These are phyloP conservation scores for Zosterops pallidus DNA, from an alignment of 2,113 vertebrate species.

Conservation along the genomic window DNA sequence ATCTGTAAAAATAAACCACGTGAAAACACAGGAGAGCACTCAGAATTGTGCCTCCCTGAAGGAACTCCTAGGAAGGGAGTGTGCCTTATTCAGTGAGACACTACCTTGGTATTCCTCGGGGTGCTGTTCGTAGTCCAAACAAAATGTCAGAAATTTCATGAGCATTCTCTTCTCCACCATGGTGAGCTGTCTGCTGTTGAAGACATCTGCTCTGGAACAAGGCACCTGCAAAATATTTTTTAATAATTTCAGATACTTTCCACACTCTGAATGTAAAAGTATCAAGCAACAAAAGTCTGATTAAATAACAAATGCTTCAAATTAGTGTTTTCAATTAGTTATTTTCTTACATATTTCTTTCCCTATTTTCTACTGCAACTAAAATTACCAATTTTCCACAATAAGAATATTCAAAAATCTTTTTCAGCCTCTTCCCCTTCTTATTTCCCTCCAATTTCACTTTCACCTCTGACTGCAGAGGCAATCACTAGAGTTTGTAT, in stretches of 20 bases:
- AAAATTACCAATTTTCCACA: not conserved
- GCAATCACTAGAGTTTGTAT: not conserved
- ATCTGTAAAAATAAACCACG: not conserved
- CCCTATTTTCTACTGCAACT: not conserved
- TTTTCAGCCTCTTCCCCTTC: not conserved
- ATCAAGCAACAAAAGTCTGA: not conserved
- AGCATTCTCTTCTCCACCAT: slow-evolving; percentile 95
- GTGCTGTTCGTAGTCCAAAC: slow-evolving; percentile 88
- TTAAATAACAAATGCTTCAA: not conserved
- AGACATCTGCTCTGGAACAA: slow-evolving; percentile 93
- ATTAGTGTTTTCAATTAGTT: not conserved
- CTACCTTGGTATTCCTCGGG: slow-evolving; percentile 87
- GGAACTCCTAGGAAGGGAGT: not conserved
- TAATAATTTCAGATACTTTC: not conserved
- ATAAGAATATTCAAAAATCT: not conserved
- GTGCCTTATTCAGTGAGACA: not conserved
- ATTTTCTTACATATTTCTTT: not conserved
- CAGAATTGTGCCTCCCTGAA: not conserved
- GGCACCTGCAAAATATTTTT: slow-evolving; percentile 82
- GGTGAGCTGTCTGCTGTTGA: slow-evolving; percentile 88
- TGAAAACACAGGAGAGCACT: slow-evolving; percentile 19
- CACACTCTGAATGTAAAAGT: not conserved
- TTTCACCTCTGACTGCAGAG: not conserved
- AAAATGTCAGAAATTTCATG: slow-evolving; percentile 96
- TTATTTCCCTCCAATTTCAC: not conserved